phyloP scores from a whole-genome alignment of 1,140 invertebrate species.

The Gryon sp. region DNA sequence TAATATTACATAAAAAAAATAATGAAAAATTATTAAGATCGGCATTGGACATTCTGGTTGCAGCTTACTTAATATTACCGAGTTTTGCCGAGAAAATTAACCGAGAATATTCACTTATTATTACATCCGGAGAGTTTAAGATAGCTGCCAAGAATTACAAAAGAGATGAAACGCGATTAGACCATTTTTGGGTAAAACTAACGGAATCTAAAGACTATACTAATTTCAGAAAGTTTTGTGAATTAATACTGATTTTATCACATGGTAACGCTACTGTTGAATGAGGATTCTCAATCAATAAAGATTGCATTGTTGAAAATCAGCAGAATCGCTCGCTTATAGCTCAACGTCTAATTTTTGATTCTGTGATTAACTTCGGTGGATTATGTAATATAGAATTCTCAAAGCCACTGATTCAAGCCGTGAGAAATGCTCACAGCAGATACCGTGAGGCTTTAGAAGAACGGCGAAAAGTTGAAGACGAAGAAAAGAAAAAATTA shows the following conservation, averaged over 20 bases:
- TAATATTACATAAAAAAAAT: background rate
- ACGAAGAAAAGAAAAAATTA: background rate
- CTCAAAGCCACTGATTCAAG: constrained; percentile 18
- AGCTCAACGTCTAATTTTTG: constrained; percentile 26
- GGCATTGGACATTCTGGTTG: constrained; percentile 5
- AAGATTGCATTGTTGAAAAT: constrained; percentile 15
- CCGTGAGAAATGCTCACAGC: background rate
- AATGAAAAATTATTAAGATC: background rate
- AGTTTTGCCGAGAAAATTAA: constrained; percentile 15
- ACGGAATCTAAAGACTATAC: constrained; percentile 9
- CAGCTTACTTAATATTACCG: constrained; percentile 5
- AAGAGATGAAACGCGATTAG: constrained; percentile 9
- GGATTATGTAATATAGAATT: constrained; percentile 6
- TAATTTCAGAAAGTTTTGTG: background rate
- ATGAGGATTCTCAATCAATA: constrained; percentile 12
- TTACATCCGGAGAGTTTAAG: constrained; percentile 19
- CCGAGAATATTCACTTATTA: constrained; percentile 2
- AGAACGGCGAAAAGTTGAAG: background rate
- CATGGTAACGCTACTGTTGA: constrained; percentile 10
- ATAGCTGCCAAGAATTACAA: no score
- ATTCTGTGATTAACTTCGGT: constrained; percentile 12
- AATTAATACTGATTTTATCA: constrained; percentile 16
- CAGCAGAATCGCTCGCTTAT: no score
- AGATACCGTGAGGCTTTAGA: constrained; percentile 4
- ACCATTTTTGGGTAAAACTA: constrained; percentile 11